Evolutionary conservation across 1,140 invertebrate genomes (phyloP).

Genomic region (Polypedilum vanderplanki): DNA sequence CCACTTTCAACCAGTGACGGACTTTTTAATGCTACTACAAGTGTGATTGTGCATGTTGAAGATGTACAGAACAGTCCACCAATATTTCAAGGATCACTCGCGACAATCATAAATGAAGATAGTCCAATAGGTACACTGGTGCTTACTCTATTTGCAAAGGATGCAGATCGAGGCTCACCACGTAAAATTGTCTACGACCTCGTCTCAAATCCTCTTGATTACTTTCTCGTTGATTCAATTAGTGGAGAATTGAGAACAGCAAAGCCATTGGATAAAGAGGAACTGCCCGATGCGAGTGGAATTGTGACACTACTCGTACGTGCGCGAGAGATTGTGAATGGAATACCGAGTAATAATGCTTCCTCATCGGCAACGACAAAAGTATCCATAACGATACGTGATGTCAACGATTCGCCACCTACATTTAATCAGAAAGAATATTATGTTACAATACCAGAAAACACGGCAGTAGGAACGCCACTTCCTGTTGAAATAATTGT

Average conservation of each 20-base stretch:
- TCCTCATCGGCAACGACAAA: conserved; percentile 58
- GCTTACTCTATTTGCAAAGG: conserved; percentile 68
- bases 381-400: conserved; percentile 76
- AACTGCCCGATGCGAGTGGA: conserved; percentile 67
- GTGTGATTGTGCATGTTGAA: conserved; percentile 66
- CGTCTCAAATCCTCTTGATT: conserved; percentile 75
- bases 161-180: conserved; percentile 73
- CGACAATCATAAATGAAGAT: conserved; percentile 74
- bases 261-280: conserved; percentile 75
- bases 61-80: conserved; percentile 80
- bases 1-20: conserved; percentile 68
- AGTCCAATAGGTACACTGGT: conserved; percentile 76
- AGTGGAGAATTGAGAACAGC: conserved; percentile 75
- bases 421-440: conserved; percentile 74
- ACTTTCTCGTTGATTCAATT: conserved; percentile 69
- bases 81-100: conserved; percentile 70
- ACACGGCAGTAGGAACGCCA: conserved; percentile 70
- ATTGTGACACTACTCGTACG: conserved; percentile 65
- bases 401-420: conserved; percentile 92
- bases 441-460: conserved; percentile 71
- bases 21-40: conserved; percentile 59
- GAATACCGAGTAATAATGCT: conserved; percentile 57
- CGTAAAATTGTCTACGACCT: conserved; percentile 70
- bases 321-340: conserved; percentile 69
- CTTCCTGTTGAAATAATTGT: conserved; percentile 80